phyloP scores from a whole-genome alignment of 2,113 vertebrate species.

The Oceanites oceanicus region DNA sequence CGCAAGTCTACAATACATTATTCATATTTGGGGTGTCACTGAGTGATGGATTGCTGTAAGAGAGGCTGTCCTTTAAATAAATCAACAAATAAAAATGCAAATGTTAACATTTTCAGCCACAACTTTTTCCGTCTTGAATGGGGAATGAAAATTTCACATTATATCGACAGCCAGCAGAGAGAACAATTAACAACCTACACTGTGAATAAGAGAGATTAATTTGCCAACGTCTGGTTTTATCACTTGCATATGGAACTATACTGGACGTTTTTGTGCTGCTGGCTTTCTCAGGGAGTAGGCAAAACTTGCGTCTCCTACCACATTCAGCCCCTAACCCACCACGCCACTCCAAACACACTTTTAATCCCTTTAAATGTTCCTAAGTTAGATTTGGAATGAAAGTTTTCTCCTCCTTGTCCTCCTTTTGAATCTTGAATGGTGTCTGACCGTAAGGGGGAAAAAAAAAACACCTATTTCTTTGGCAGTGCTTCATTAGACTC shows the following conservation, averaged over 20 bases:
- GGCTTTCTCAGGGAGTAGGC: constrained; percentile 42
- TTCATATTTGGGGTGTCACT: constrained; percentile 85
- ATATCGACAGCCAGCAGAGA: constrained; percentile 81
- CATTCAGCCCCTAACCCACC: background rate
- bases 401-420: background rate
- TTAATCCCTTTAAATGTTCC: background rate
- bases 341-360: background rate
- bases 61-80: constrained; percentile 87
- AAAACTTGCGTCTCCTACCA: background rate
- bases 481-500: background rate
- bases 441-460: background rate
- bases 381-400: background rate
- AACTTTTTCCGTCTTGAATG: constrained; percentile 81
- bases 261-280: constrained; percentile 46
- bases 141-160: constrained; percentile 83
- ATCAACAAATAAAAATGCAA: constrained; percentile 90
- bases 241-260: constrained; percentile 61
- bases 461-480: background rate
- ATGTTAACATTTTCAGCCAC: constrained; percentile 87
- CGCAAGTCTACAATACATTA: constrained; percentile 84
- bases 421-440: background rate
- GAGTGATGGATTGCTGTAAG: constrained; percentile 84
- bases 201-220: constrained; percentile 78
- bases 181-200: constrained; percentile 81
- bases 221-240: constrained; percentile 72